Conservation (phyloP, 2,888 invertebrate genomes). For the Tinea trinotella region DNA sequence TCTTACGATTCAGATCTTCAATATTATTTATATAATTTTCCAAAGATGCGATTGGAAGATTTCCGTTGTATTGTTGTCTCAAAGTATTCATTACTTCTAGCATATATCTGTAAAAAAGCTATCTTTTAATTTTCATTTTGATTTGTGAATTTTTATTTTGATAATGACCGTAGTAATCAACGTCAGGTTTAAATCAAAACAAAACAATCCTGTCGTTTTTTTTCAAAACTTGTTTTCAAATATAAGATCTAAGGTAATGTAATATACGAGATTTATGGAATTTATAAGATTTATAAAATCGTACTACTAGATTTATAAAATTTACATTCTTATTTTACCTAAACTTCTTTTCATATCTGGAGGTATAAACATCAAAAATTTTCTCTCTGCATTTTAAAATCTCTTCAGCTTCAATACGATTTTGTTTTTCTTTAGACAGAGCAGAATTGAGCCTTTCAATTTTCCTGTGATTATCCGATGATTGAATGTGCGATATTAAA, state of each 20-base stretch:
- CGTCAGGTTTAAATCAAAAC: no score
- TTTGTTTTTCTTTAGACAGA: slow-evolving; percentile 50
- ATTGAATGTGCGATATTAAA: slow-evolving; percentile 62
- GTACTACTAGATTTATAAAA: no score
- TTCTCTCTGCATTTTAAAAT: slow-evolving; percentile 49
- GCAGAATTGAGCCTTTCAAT: slow-evolving; percentile 46
- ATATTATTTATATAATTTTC: slow-evolving; percentile 49
- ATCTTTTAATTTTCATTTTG: no score
- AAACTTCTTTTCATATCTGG: slow-evolving; percentile 52
- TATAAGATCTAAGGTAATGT: no score
- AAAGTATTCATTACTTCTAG: slow-evolving; percentile 49
- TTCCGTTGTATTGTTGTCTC: slow-evolving; percentile 57
- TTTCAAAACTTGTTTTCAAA: no score
- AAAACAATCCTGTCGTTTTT: no score
- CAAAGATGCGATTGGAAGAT: slow-evolving; percentile 45
- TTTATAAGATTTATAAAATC: no score
- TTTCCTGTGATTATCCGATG: slow-evolving; percentile 51
- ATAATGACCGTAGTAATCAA: no score
- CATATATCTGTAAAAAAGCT: slow-evolving; percentile 42
- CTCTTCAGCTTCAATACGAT: slow-evolving; percentile 48
- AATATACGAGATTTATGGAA: no score
- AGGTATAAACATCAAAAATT: slow-evolving; percentile 52
- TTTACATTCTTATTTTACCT: no score
- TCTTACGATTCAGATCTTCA: slow-evolving; percentile 44
- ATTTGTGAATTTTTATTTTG: no score